Conservation (phyloP, 2,888 invertebrate genomes). For the Dilophus febrilis region DNA sequence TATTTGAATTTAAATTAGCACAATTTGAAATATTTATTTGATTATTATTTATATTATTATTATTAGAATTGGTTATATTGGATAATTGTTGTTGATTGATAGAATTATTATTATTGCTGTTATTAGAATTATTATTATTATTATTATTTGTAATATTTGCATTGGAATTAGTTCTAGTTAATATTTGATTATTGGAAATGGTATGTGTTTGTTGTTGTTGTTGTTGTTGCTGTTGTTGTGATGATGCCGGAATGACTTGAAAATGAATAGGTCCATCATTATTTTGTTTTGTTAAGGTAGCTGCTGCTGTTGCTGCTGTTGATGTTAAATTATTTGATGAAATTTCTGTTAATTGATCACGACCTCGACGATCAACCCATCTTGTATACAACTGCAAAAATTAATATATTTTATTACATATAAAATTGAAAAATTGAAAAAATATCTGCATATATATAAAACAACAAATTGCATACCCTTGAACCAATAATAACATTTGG, state of each 20-base stretch:
- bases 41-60: conserved; percentile 1
- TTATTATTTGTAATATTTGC: conserved; percentile 15
- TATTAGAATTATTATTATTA: conserved; percentile 9
- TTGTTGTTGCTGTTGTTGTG: too few species aligned
- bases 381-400: conserved; percentile 24
- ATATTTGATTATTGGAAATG: conserved; percentile 10
- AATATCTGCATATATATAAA: background rate
- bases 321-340: conserved; percentile 6
- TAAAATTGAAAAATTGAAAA: background rate
- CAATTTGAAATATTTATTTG: conserved; percentile 3
- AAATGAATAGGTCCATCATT: conserved; percentile 22
- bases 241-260: conserved; percentile 20
- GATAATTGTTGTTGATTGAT: background rate
- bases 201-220: conserved; percentile 12
- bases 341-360: conserved; percentile 12
- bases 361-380: conserved; percentile 26
- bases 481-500: conserved; percentile 29
- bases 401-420: background rate
- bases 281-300: conserved; percentile 12
- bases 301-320: conserved; percentile 12
- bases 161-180: conserved; percentile 16
- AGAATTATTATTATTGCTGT: conserved; percentile 9
- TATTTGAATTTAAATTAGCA: background rate
- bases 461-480: conserved; percentile 17
- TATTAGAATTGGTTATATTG: conserved; percentile 1